Evolutionary conservation across 1,140 invertebrate species (phyloP).

Genomic region (Bombus terrestris): DNA sequence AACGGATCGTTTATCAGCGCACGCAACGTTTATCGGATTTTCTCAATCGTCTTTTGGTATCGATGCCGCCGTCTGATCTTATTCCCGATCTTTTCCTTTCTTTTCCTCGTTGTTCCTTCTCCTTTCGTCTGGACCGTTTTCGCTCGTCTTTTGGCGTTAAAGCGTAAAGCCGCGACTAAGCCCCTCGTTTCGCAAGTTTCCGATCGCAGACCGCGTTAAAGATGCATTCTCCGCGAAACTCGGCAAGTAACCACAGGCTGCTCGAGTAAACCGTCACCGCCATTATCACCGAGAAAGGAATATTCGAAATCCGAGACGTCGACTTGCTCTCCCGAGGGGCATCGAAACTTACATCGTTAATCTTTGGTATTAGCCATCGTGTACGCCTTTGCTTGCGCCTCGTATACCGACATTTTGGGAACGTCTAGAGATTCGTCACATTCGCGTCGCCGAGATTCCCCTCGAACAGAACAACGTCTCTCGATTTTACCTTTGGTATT

Average conservation of each 20-base stretch:
- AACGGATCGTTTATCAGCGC: conserved; percentile 39
- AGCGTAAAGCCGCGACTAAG: conserved; percentile 79
- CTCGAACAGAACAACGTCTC: not conserved
- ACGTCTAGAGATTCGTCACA: conserved; percentile 29
- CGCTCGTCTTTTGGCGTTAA: conserved; percentile 73
- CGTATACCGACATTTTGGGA: conserved; percentile 48
- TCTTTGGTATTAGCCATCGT: conserved; percentile 81
- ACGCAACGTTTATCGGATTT: conserved; percentile 14
- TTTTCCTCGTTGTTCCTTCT: conserved; percentile 6
- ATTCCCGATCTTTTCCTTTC: too few relatives aligned
- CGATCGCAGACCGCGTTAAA: conserved; percentile 2
- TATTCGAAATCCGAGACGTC: conserved; percentile 13
- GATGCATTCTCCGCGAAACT: not conserved
- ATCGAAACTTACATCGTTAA: conserved; percentile 73
- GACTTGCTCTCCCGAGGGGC: conserved; percentile 61
- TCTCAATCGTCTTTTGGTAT: conserved; percentile 35
- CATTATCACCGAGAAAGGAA: not conserved
- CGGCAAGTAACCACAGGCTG: not conserved
- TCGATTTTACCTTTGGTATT: not conserved
- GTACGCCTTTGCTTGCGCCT: conserved; percentile 2
- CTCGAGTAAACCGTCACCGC: not conserved
- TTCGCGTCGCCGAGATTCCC: not conserved
- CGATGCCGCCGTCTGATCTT: conserved; percentile 3
- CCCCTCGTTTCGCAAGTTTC: conserved; percentile 59
- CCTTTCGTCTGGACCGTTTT: not conserved